Evolutionary conservation across 53 echinoderm and acorn worm species (phyloP), one percentile per base, ranked within the genome.

Genomic region (Antedon mediterranea): DNA sequence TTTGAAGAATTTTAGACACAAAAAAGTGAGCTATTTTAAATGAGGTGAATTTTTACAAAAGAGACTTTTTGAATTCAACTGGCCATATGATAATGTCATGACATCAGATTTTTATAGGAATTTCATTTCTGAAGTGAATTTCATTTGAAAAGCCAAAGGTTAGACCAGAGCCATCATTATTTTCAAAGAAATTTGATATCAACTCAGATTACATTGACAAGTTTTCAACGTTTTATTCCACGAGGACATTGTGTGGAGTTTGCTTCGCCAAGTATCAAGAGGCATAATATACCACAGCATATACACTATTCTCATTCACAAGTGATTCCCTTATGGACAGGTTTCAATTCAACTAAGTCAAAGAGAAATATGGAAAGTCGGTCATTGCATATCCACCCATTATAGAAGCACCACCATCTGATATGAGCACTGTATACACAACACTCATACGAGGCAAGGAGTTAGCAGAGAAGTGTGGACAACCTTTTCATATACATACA

Each of bases 391-490:
- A 75, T 75, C 72, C 71, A 26, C 80, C 84, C 0, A 85, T 79
- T 30, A 71, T 85, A 34, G 75, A 80, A 32, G 85, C 80, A 5
- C 43, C 74, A 32, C 85, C 75, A 29, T 44, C 85, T 28, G 79
- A 80, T 32, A 79, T 80, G 76, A 74, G 79, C 23, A 85, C 75
- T 27, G 85, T 85, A 30, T 80, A 84, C 74, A 84, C 78, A 3
- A 76, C 76, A 5, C 31, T 84, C 43, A 73, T 28, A 34, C 71
- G 32, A 32, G 71, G 80, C 57, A 74, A 74, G 32, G 76, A 80
- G 31, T 75, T 85, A 43, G 29, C 72, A n/a, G 72, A 41, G 70
- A 32, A 70, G 27, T 85, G 75, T 31, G 85, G 85, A 75, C 80
- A 85, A 31, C 31, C 32, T 27, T 74, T 43, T 43, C 34, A 74